Base-by-base conservation (phyloP, 2,113 vertebrate species). In the Notiomystis cincta region DNA sequence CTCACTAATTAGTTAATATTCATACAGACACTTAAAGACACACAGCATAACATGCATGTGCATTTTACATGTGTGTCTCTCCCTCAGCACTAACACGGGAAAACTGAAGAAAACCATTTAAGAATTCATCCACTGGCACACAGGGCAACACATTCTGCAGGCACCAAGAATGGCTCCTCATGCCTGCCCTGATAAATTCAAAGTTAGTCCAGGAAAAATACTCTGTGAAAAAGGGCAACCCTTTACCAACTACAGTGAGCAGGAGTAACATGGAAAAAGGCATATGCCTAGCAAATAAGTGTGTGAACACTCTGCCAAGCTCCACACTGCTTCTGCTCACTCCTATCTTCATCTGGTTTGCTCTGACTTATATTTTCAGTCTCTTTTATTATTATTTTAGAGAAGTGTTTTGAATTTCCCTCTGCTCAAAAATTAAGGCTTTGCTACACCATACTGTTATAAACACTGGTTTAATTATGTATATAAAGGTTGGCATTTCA, bases 1-100 rank as follows among this genome's bases (percentile, higher is more conserved):
- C 60, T 16, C 7, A 40, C 48, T 89, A 85, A 91, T 95, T 84
- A 91, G 48, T 64, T 79, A 61, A 82, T 33, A 35, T 50, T 80
- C 62, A 25, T 40, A 37, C 12, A 48, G 78, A 64, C 33, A 58
- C 71, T 51, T 45, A 42, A 69, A 54, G 51, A 35, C 2, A 13
- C 6, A 42, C 17, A 57, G 61, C 42, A 21, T 31, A 78, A 50
- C 38, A 44, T 5, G 44, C 37, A 8, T 13, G 51, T 16, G 40
- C 14, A 6, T 72, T 87, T 53, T 27, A 28, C 22, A 0, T 0
- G 2, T 8, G 30, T 57, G 38, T 35, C 0, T 0, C 11, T 58
- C 35, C 44, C 75, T 83, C 48, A 7, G 47, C 33, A 8, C 31
- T 25, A 23, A 12, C 25, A 30, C 3, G 30, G 18, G 12, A 73